Evolutionary conservation across 2,113 vertebrate species (phyloP).

Genomic region (Verasper variegatus): DNA sequence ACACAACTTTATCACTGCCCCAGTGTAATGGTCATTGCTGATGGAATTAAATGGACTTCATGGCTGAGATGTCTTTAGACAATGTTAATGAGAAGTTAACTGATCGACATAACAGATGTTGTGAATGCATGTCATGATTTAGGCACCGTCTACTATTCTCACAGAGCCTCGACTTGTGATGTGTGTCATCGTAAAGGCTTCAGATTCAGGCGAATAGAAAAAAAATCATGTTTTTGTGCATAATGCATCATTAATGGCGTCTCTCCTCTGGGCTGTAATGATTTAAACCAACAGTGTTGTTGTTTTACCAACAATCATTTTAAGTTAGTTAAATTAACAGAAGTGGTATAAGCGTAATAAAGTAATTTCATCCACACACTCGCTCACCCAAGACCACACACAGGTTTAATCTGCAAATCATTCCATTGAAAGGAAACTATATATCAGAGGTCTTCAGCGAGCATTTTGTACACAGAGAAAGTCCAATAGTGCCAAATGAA

Average conservation of each 20-base stretch:
- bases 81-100: slow-evolving; percentile 41
- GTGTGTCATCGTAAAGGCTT: neutral
- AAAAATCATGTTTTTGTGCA: slow-evolving; percentile 11
- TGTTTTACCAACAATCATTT: slow-evolving; percentile 1
- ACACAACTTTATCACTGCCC: slow-evolving; percentile 78
- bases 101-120: slow-evolving; percentile 33
- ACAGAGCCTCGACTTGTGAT: slow-evolving; percentile 14
- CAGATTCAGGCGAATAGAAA: slow-evolving; percentile 11
- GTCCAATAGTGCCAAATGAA: slow-evolving; percentile 43
- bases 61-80: slow-evolving; percentile 35
- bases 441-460: slow-evolving; percentile 21
- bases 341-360: slow-evolving; percentile 6
- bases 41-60: slow-evolving; percentile 39
- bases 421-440: slow-evolving; percentile 18
- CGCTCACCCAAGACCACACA: slow-evolving; percentile 37
- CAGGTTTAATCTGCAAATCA: slow-evolving; percentile 27
- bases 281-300: slow-evolving; percentile 10
- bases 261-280: slow-evolving; percentile 6
- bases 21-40: slow-evolving; percentile 54
- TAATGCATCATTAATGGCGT: slow-evolving; percentile 16
- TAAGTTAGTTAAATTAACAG: slow-evolving; percentile 17
- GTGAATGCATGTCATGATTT: slow-evolving; percentile 48
- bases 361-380: slow-evolving; percentile 20
- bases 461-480: slow-evolving; percentile 35
- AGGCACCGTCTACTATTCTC: slow-evolving; percentile 24